Base-by-base conservation (phyloP, 2,113 vertebrate genomes). In the Scopus umbretta region DNA sequence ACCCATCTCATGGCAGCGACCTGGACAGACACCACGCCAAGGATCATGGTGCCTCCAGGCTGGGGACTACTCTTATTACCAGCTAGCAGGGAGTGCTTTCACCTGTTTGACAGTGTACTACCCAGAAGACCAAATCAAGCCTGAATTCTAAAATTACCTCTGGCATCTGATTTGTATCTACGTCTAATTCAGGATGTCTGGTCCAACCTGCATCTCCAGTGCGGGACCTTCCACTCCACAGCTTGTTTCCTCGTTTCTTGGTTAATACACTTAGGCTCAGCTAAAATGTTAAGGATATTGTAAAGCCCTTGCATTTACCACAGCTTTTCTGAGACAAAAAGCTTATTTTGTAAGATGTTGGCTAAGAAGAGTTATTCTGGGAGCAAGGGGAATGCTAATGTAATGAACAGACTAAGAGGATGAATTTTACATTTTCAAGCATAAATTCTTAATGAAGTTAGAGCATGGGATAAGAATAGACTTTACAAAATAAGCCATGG, bases 361-460 rank as follows among this genome's bases (percentile, higher is more conserved):
- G 94, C 94, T 96, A 96, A 53, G 76, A 92, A 97, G 52, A 95
- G 86, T 89, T 95, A 97, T 80, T 97, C 89, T 96, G 94, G 80
- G 83, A 97, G 86, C 80, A 94, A 91, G 74, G 91, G 84, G 82
- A 93, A 92, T 85, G 94, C 86, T 95, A 95, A 94, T 96, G 88
- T 71, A 94, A 92, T 53, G 86, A 97, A 87, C 91, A 95, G 94
- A 91, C 38, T 85, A 97, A 92, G 83, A 87, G 73, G 94, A 97
- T 96, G 94, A 97, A 97, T 97, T 97, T 94, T 96, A 97, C 96
- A 95, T 97, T 93, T 94, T 95, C 92, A 81, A 73, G 72, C 58
- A 97, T 96, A 95, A 97, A 96, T 97, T 97, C 91, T 96, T 97
- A 97, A 96, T 95, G 92, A 95, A 96, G 92, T 95, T 97, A 95